These are phyloP conservation scores for Hymenopus coronatus DNA, from an alignment of 2,888 invertebrate species.

Conservation along the genomic window DNA sequence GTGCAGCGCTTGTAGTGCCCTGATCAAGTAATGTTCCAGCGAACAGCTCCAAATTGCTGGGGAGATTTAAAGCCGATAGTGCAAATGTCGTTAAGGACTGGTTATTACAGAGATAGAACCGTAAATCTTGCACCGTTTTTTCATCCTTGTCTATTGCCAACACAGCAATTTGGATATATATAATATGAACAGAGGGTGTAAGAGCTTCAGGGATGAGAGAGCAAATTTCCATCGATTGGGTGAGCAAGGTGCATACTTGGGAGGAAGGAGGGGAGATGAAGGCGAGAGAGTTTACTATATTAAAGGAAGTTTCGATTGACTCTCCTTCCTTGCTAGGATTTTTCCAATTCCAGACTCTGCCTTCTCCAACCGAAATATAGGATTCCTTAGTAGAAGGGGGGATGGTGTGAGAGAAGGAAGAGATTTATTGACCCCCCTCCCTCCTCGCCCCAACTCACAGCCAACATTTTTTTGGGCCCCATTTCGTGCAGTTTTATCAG, in stretches of 20 bases:
- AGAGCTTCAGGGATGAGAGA: not conserved
- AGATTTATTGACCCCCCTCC: not conserved
- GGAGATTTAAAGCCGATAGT: not conserved
- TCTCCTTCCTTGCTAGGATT: not conserved
- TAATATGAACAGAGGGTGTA: not conserved
- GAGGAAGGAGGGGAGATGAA: not conserved
- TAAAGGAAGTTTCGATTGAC: not conserved
- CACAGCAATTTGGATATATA: not conserved
- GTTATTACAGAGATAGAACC: too few relatives aligned
- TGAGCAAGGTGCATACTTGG: not conserved
- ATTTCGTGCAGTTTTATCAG: not conserved
- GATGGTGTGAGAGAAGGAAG: not conserved
- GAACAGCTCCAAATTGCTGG: not conserved
- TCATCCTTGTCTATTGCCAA: not conserved
- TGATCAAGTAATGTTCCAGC: not conserved
- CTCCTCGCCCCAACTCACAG: not conserved
- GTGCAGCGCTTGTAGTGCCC: too few relatives aligned
- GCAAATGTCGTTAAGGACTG: not conserved
- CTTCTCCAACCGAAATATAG: not conserved
- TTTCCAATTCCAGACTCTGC: not conserved
- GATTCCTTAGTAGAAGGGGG: not conserved
- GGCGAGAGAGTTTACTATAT: not conserved
- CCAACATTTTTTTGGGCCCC: not conserved
- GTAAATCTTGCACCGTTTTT: not conserved
- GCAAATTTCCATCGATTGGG: not conserved